phyloP scores from a whole-genome alignment of 2,888 invertebrate species.

The Melanophora roralis region DNA sequence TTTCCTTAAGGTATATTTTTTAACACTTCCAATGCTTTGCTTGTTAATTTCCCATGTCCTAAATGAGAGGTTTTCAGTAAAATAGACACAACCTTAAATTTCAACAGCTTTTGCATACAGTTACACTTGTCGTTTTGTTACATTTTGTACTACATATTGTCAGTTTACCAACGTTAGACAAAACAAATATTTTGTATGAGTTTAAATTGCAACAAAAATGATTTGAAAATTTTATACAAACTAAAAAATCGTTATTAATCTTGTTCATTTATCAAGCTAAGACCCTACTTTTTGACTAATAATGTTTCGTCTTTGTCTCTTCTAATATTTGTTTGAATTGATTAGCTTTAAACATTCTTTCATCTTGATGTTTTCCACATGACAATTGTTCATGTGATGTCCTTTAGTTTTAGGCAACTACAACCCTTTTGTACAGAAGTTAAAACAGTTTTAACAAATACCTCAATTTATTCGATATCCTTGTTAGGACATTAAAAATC shows the following conservation, averaged over 20 bases:
- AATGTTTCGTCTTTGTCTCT: neutral
- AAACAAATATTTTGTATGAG: too few relatives aligned
- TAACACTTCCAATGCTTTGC: too few relatives aligned
- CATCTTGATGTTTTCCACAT: conserved; percentile 20
- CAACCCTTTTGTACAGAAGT: neutral
- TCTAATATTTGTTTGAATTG: neutral
- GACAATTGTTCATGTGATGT: neutral
- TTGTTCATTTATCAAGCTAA: neutral
- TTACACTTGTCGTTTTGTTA: too few relatives aligned
- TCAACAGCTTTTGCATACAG: too few relatives aligned
- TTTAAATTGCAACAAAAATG: neutral
- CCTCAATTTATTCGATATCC: conserved; percentile 22
- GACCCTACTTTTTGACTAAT: neutral
- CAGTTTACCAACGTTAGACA: too few relatives aligned
- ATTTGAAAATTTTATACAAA: neutral
- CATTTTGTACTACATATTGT: too few relatives aligned
- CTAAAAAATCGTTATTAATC: neutral
- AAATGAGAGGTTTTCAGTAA: too few relatives aligned
- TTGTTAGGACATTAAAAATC: conserved; percentile 11
- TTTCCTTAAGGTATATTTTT: too few relatives aligned
- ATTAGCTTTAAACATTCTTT: neutral
- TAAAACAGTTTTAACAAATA: neutral
- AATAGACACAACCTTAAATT: too few relatives aligned
- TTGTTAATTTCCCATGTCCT: too few relatives aligned
- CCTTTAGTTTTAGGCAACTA: conserved; percentile 13